Conservation (phyloP, 2,888 invertebrate genomes). For the Bruchidius siliquastri region DNA sequence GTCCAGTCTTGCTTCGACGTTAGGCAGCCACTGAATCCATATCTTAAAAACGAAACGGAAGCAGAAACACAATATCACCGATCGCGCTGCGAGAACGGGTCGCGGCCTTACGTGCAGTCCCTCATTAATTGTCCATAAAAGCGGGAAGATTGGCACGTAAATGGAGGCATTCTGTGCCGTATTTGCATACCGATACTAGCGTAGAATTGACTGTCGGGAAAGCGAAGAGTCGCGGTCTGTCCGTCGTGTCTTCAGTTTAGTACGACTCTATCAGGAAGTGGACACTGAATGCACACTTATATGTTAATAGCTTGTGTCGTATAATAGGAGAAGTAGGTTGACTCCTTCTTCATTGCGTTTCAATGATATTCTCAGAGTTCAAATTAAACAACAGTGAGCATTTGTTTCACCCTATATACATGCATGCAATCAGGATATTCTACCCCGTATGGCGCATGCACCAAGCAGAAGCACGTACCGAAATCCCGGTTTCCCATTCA, state of each 20-base stretch:
- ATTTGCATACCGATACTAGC: neutral
- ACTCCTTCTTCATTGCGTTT: too few species aligned
- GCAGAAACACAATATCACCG: neutral
- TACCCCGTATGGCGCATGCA: neutral
- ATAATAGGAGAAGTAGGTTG: too few species aligned
- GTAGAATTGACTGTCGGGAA: neutral
- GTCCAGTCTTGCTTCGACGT: too few species aligned
- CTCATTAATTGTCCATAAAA: slow-evolving; percentile 12
- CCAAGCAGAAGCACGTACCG: neutral
- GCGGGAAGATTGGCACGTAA: slow-evolving; percentile 14
- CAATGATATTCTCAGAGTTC: too few species aligned
- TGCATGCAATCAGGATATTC: neutral
- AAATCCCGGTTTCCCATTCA: neutral
- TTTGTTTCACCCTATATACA: neutral
- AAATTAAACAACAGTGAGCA: too few species aligned
- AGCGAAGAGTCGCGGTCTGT: neutral
- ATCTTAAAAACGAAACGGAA: too few species aligned
- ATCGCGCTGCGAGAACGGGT: neutral
- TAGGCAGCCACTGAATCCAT: too few species aligned
- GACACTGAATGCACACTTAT: too few species aligned
- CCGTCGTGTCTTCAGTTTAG: too few species aligned
- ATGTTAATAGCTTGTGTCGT: too few species aligned
- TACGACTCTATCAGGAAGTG: neutral
- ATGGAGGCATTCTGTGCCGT: slow-evolving; percentile 1
- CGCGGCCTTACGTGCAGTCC: slow-evolving; percentile 1